Evolutionary conservation across 2,797 vertebrate genomes (phyloP), one percentile per base, ranked within the genome.

Genomic region (Anguilla anguilla): DNA sequence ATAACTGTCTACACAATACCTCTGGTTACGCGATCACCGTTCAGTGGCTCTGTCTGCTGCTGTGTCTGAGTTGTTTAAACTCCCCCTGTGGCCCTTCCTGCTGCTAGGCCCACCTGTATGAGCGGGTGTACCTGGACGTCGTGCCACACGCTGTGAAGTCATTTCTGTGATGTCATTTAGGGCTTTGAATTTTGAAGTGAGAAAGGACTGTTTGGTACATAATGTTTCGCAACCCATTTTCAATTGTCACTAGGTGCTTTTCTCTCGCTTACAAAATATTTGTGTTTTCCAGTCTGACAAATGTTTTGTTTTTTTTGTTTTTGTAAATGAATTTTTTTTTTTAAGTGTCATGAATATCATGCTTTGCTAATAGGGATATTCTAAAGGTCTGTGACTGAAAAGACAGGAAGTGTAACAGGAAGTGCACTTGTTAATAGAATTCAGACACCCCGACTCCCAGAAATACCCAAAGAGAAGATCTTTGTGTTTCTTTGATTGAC

Each of bases 401-500:
- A 17, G 49, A 90, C 49, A 67, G 91, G 92, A 93, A 94, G 93
- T 95, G 94, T 93, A 92, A 90, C 49, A 67, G 91, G 92, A 93
- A 94, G 93, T 95, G 94, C 93, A 93, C 93, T 95, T 95, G 89
- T 53, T 88, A 46, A 82, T 87, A 55, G 88, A 87, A 89, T 89
- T 89, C 39, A 61, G 35, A 85, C 64, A 19, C 67, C 67, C 90
- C 86, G 86, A 22, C 84, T 89, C 61, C 74, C 57, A 53, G 49
- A 88, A 89, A 82, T 83, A 43, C 49, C 46, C 82, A 85, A 88
- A 59, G 55, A 86, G 86, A 43, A 43, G 35, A 31, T 46, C 74
- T 43, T 35, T 35, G 39, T 79, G 39, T 13, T 46, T 6, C 35
- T 43, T 79, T 79, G 13, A 79, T 43, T 43, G 19, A 46, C 31